phyloP scores from a whole-genome alignment of 1,140 invertebrate species.

The Ephestia elutella region DNA sequence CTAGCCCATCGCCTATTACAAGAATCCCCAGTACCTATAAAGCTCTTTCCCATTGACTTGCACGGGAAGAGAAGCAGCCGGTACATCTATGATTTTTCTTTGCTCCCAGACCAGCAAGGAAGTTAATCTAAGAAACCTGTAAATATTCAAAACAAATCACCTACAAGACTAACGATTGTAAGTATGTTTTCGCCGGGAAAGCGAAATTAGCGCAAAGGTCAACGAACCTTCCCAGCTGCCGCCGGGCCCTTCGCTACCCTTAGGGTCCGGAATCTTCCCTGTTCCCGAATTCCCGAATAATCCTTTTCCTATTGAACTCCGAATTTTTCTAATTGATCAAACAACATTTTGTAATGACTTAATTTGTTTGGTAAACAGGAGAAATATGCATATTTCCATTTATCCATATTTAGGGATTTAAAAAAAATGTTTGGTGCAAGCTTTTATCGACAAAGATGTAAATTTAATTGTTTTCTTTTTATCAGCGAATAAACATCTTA shows the following conservation, averaged over 20 bases:
- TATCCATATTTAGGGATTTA: too few relatives aligned
- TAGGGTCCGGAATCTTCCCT: slow-evolving; percentile 10
- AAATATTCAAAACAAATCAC: neutral
- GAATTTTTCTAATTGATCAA: neutral
- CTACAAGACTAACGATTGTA: slow-evolving; percentile 25
- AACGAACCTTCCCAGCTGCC: slow-evolving; percentile 22
- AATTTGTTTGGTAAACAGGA: neutral
- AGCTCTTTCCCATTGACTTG: too few relatives aligned
- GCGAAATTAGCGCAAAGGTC: slow-evolving; percentile 30
- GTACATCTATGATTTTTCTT: too few relatives aligned
- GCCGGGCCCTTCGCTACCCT: slow-evolving; percentile 11
- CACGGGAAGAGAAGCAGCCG: too few relatives aligned
- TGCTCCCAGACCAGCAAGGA: too few relatives aligned
- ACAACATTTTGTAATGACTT: neutral
- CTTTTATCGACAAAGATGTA: too few relatives aligned
- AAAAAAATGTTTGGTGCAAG: too few relatives aligned
- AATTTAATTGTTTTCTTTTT: too few relatives aligned
- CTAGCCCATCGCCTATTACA: too few relatives aligned
- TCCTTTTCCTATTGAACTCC: neutral
- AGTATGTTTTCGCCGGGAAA: slow-evolving; percentile 36
- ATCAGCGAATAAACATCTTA: too few relatives aligned
- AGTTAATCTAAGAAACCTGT: too few relatives aligned
- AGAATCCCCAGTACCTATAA: too few relatives aligned
- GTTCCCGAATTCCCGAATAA: slow-evolving; percentile 7
- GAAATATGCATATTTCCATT: neutral